Percentiles rank a stretch among this genome's conserved stretches.
phyloP scores from a whole-genome alignment of 2,113 vertebrate species.

The Ovibos moschatus region DNA sequence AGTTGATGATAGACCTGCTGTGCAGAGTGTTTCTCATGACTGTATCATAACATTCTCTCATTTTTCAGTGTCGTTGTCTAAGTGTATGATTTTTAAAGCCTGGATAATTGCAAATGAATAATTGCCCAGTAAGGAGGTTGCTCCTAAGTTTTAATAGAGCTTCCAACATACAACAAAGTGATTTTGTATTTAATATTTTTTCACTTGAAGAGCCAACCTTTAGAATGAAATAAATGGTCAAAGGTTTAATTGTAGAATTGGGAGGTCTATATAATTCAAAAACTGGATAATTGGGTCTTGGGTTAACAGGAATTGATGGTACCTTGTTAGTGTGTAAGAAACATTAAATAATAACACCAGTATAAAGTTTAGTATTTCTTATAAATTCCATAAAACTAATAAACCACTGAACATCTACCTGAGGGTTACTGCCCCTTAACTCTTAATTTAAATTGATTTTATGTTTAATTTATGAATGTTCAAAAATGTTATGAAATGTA shows the following conservation, averaged over 20 bases:
- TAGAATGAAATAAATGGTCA: background rate
- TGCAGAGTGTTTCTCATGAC: background rate
- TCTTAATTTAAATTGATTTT: conserved; percentile 78
- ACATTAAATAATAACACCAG: conserved; percentile 39
- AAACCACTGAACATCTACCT: conserved; percentile 48
- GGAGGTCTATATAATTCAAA: conserved; percentile 11
- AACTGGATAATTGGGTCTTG: background rate
- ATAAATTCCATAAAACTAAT: conserved; percentile 52
- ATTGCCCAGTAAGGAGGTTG: background rate
- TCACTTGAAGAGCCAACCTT: background rate
- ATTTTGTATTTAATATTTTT: conserved; percentile 5
- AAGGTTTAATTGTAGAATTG: conserved; percentile 24
- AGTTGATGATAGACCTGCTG: background rate
- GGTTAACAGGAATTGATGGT: conserved; percentile 34
- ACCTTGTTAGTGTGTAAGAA: conserved; percentile 33
- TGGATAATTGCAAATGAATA: background rate
- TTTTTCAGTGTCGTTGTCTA: background rate
- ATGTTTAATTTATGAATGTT: conserved; percentile 77
- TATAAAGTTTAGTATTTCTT: conserved; percentile 41
- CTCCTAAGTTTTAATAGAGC: background rate
- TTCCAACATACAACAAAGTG: background rate
- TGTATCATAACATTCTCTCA: background rate
- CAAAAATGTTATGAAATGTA: conserved; percentile 74
- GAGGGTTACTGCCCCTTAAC: conserved; percentile 37
- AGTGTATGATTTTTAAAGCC: background rate